These are phyloP conservation scores for Halictus ligatus DNA, from an alignment of 2,888 invertebrate genomes.

Conservation along the genomic window DNA sequence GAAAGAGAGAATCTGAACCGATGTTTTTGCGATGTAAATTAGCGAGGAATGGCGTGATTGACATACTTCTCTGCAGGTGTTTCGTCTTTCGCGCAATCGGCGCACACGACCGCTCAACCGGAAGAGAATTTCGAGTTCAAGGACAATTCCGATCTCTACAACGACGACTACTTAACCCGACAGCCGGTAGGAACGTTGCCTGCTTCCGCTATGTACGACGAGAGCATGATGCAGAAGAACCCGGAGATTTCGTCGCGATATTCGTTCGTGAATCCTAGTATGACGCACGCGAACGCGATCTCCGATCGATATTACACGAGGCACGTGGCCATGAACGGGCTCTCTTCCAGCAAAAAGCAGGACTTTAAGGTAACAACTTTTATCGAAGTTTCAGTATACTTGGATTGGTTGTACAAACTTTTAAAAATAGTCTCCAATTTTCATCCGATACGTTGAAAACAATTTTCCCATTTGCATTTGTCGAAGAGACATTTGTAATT, in stretches of 20 bases:
- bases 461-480: too few relatives aligned
- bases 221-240: conserved; percentile 77
- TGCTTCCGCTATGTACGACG: conserved; percentile 83
- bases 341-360: conserved; percentile 84
- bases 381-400: not conserved
- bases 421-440: too few relatives aligned
- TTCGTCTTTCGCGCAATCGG: conserved; percentile 84
- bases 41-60: not conserved
- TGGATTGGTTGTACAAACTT: not conserved
- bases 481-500: too few relatives aligned
- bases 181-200: conserved; percentile 83
- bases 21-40: not conserved
- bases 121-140: conserved; percentile 92
- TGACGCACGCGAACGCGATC: conserved; percentile 87
- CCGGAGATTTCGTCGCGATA: conserved; percentile 83
- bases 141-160: conserved; percentile 87
- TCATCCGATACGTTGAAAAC: too few relatives aligned
- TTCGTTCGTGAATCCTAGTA: conserved; percentile 87
- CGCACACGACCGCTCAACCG: conserved; percentile 78
- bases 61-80: conserved; percentile 74
- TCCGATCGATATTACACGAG: conserved; percentile 88
- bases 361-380: conserved; percentile 88
- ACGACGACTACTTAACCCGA: conserved; percentile 85
- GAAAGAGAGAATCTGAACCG: not conserved
- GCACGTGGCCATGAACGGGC: conserved; percentile 84